Evolutionary conservation across 2,888 invertebrate species (phyloP).

Genomic region (Thysanoteuthis rhombus): DNA sequence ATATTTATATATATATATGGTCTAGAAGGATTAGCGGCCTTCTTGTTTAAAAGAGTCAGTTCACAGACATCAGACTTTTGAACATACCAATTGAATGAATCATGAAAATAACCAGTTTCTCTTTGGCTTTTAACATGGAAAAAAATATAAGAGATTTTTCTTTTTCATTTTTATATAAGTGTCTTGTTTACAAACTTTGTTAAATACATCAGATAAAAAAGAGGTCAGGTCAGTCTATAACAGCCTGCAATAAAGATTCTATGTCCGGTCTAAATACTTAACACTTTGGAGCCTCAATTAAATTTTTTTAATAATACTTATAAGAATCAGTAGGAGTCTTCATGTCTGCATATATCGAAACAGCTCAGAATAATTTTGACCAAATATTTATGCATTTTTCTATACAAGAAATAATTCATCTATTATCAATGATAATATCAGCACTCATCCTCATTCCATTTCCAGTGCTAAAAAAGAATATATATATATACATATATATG

Average conservation of each 20-base stretch:
- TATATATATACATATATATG: no score
- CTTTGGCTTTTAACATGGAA: background rate
- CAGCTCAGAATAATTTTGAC: background rate
- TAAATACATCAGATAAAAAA: background rate
- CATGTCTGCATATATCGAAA: background rate
- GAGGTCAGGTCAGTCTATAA: background rate
- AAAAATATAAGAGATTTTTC: background rate
- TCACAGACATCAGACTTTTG: background rate
- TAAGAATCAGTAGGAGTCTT: background rate
- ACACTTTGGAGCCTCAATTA: background rate
- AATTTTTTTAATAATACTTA: background rate
- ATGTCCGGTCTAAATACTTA: background rate
- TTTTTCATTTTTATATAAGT: background rate
- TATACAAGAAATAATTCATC: no score
- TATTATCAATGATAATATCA: no score
- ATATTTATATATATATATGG: background rate
- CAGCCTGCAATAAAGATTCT: background rate
- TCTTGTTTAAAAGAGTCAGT: background rate
- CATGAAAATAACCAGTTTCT: background rate
- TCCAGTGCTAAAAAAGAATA: no score
- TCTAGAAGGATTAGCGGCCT: no score
- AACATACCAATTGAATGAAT: background rate
- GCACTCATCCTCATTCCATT: no score
- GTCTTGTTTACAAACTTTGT: background rate
- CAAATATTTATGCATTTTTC: no score